These are phyloP conservation scores for Drosophila bipectinata DNA, from an alignment of 1,140 invertebrate genomes.

Conservation along the genomic window DNA sequence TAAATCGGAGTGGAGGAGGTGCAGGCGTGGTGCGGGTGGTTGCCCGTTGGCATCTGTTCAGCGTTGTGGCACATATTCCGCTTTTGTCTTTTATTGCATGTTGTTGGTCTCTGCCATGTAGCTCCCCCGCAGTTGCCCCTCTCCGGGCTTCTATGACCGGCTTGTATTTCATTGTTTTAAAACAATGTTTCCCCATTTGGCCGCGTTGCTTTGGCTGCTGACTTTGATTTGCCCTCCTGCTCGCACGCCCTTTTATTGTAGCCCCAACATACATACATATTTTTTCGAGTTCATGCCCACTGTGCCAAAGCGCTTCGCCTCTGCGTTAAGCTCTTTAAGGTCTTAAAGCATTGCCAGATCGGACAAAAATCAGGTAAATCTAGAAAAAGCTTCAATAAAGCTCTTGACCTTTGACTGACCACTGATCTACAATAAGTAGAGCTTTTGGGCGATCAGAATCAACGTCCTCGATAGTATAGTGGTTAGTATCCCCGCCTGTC, in stretches of 20 bases:
- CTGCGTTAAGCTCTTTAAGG: slow-evolving; percentile 33
- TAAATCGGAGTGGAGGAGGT: background rate
- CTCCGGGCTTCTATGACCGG: background rate
- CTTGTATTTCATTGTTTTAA: slow-evolving; percentile 75
- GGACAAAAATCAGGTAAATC: background rate
- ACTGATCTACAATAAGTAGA: background rate
- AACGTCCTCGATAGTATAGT: slow-evolving; percentile 42
- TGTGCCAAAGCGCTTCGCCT: slow-evolving; percentile 7
- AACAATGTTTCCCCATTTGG: slow-evolving; percentile 73
- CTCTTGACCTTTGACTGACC: background rate
- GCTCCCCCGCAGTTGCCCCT: slow-evolving; percentile 38
- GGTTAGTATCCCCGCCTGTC: slow-evolving; percentile 83
- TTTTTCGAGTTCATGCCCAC: slow-evolving; percentile 23
- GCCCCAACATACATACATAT: background rate
- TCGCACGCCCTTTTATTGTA: slow-evolving; percentile 45
- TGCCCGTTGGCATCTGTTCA: slow-evolving; percentile 75
- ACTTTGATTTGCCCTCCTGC: slow-evolving; percentile 70
- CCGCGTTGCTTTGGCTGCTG: slow-evolving; percentile 42
- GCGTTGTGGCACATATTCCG: slow-evolving; percentile 78
- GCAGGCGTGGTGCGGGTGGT: slow-evolving; percentile 8
- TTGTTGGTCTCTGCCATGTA: slow-evolving; percentile 41
- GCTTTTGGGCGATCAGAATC: fast-evolving
- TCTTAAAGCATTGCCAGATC: slow-evolving; percentile 28
- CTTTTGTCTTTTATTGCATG: slow-evolving; percentile 80
- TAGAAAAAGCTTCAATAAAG: background rate